phyloP scores from a whole-genome alignment of 2,888 invertebrate genomes.

The Tenthredo amoena region DNA sequence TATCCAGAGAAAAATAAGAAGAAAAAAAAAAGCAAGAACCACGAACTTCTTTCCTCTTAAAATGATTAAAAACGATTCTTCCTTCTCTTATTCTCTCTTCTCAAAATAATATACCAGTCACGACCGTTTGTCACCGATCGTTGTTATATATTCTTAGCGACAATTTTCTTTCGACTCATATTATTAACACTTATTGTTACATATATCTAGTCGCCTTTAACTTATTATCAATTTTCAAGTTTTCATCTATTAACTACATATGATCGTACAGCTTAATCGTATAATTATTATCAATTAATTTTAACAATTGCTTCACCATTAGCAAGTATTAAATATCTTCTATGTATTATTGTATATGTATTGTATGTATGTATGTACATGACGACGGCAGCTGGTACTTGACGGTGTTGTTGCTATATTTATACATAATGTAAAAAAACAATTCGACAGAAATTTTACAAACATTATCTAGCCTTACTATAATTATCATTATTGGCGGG shows the following conservation, averaged over 20 bases:
- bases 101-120: not conserved
- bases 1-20: not conserved
- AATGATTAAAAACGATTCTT: not conserved
- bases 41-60: not conserved
- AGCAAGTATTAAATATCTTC: too few relatives aligned
- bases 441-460: not conserved
- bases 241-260: not conserved
- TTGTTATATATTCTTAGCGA: not conserved
- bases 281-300: constrained; percentile 2
- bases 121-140: not conserved
- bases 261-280: not conserved
- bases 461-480: not conserved
- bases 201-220: not conserved
- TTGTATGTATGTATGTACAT: not conserved
- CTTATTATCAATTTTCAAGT: not conserved
- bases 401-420: not conserved
- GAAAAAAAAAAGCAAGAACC: not conserved
- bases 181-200: not conserved
- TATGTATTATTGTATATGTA: not conserved
- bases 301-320: not conserved
- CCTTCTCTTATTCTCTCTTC: not conserved
- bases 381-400: constrained; percentile 12
- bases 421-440: not conserved
- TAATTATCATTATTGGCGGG: too few relatives aligned
- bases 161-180: not conserved